Conservation (phyloP, 2,113 vertebrate genomes). For the Caracal caracal region DNA sequence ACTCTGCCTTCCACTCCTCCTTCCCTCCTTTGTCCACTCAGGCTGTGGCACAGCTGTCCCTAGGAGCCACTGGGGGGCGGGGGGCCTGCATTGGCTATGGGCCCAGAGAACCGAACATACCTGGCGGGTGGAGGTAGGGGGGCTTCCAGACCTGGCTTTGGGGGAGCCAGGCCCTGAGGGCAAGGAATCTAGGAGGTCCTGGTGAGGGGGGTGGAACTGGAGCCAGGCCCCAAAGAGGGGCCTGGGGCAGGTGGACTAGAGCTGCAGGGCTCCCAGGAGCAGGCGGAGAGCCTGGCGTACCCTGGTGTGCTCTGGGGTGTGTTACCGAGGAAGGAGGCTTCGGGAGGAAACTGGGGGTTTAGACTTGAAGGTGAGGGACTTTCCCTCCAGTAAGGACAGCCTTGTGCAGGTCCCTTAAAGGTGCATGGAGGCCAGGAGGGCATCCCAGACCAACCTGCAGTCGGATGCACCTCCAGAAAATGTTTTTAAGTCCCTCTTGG, state of each 20-base stretch:
- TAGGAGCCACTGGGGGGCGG: neutral
- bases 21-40: neutral
- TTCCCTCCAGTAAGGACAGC: neutral
- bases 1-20: neutral
- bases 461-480: neutral
- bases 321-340: neutral
- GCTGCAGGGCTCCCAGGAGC: neutral
- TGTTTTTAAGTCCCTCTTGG: neutral
- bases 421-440: neutral
- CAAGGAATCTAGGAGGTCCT: neutral
- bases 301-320: neutral
- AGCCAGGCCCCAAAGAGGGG: neutral
- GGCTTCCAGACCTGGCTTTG: neutral
- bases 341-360: neutral
- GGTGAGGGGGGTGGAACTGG: neutral
- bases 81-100: neutral
- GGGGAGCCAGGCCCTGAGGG: neutral
- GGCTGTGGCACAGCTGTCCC: neutral
- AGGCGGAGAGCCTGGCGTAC: neutral
- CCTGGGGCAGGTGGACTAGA: neutral
- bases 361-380: neutral
- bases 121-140: neutral
- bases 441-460: neutral
- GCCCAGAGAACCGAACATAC: neutral
- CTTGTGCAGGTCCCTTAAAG: neutral